These are phyloP conservation scores for Barnardius zonarius DNA, from an alignment of 2,113 vertebrate species.

Conservation along the genomic window DNA sequence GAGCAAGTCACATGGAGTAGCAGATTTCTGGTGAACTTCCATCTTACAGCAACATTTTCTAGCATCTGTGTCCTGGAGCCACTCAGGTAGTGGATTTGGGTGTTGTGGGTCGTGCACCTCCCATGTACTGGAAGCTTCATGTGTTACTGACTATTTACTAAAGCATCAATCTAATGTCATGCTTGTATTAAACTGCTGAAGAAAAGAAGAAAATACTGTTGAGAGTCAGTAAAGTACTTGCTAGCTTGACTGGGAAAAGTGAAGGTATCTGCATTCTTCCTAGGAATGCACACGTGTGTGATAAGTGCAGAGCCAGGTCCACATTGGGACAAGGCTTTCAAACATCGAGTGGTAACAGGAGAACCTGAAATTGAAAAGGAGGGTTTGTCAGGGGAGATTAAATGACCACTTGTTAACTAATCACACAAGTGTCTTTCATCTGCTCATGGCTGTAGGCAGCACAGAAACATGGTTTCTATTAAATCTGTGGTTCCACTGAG, in stretches of 20 bases:
- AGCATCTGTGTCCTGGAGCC: background rate
- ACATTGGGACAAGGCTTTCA: background rate
- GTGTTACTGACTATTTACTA: background rate
- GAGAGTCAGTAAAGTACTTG: background rate
- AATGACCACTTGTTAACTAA: conserved; percentile 67
- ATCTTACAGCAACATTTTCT: background rate
- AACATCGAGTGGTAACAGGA: background rate
- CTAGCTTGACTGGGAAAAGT: background rate
- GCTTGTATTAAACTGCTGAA: background rate
- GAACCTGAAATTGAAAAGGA: background rate
- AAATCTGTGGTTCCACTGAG: conserved; percentile 43
- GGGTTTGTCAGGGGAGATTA: conserved; percentile 33
- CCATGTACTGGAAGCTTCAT: background rate
- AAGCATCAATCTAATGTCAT: background rate
- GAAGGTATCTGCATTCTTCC: background rate
- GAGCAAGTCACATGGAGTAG: background rate
- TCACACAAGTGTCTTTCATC: conserved; percentile 69
- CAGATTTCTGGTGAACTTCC: background rate
- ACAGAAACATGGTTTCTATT: conserved; percentile 66
- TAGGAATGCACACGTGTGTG: background rate
- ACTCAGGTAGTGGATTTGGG: background rate
- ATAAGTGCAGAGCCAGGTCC: background rate
- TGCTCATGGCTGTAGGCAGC: conserved; percentile 43
- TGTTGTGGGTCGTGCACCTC: background rate
- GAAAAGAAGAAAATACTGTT: background rate